Base-by-base conservation (phyloP, 2,888 invertebrate species). In the Drosophila peninsularis region DNA sequence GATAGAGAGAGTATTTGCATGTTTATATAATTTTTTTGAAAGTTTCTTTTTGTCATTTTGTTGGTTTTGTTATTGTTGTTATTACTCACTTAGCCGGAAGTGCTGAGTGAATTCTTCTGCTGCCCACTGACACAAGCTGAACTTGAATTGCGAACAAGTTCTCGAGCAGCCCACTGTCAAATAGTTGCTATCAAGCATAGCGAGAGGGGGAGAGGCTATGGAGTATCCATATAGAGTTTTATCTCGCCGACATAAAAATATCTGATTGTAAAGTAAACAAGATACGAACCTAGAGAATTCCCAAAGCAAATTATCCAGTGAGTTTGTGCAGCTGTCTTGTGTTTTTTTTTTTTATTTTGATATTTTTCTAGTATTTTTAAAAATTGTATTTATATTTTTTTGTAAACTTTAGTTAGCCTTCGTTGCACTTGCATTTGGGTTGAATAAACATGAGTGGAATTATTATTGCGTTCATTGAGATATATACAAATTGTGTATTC, bases 111-210 rank as follows among this genome's bases (percentile, higher is more conserved):
- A 75, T 79, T 58, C 44, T 36, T 21, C 24, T 49, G 47, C 79
- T 69, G 17, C 75, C 79, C 75, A 75, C 78, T 17, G 67, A 39
- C 10, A 42, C 57, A 24, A 53, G 63, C 32, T 42, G 36, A 62
- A 57, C 53, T 27, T 49, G 41, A 71, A 52, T 64, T 44, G 21
- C 36, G 36, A 42, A 61, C 44, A 39, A 41, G 64, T 76, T 76
- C 74, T 74, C 42, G 11, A 9, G 1, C 66, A 34, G 10, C 78
- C 74, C 55, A 77, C 58, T 32, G 52, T 62, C 30, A n/a, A 47
- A 54, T 32, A 27, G 11, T 3, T 5, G 30, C 10, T 39, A 47
- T 11, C 37, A n/a, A 45, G 45, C 5, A 11, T 17, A 17, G 14
- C 3, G 13, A 14, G 10, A 17, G 27, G 5, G 49, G 14, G 13